phyloP scores from a whole-genome alignment of 1,140 invertebrate genomes.

The Drosophila kepulauana region DNA sequence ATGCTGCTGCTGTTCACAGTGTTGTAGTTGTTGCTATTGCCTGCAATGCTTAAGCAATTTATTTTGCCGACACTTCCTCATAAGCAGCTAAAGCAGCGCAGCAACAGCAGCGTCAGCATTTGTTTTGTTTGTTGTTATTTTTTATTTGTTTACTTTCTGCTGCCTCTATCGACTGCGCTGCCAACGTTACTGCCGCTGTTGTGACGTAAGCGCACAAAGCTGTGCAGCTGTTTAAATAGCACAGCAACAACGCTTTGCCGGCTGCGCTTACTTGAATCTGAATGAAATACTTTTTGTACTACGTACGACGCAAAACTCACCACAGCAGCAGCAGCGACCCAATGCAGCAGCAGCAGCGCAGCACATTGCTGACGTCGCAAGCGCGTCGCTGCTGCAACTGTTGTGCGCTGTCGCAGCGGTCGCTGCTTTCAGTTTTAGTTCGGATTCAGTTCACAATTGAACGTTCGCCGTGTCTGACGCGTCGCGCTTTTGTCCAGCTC shows the following conservation, averaged over 20 bases:
- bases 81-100: slow-evolving; percentile 32
- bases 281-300: slow-evolving; percentile 50
- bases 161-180: slow-evolving; percentile 19
- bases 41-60: slow-evolving; percentile 41
- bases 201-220: slow-evolving; percentile 51
- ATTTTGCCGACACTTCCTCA: slow-evolving; percentile 44
- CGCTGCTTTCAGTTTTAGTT: slow-evolving; percentile 26
- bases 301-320: slow-evolving; percentile 35
- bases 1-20: slow-evolving; percentile 30
- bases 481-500: slow-evolving; percentile 27
- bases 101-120: slow-evolving; percentile 21
- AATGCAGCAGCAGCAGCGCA: slow-evolving; percentile 7
- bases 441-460: slow-evolving; percentile 59
- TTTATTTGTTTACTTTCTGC: slow-evolving; percentile 36
- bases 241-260: slow-evolving; percentile 41
- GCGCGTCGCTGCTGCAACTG: slow-evolving; percentile 17
- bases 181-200: neutral
- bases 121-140: slow-evolving; percentile 37
- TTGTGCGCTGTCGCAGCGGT: slow-evolving; percentile 21
- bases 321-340: slow-evolving; percentile 34
- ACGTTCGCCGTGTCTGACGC: slow-evolving; percentile 64
- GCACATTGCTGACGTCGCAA: slow-evolving; percentile 7
- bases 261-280: slow-evolving; percentile 43
- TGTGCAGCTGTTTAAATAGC: slow-evolving; percentile 54
- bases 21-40: slow-evolving; percentile 21